These are phyloP conservation scores for Leptatherina wallacei DNA, from an alignment of 2,797 vertebrate species.

Conservation along the genomic window DNA sequence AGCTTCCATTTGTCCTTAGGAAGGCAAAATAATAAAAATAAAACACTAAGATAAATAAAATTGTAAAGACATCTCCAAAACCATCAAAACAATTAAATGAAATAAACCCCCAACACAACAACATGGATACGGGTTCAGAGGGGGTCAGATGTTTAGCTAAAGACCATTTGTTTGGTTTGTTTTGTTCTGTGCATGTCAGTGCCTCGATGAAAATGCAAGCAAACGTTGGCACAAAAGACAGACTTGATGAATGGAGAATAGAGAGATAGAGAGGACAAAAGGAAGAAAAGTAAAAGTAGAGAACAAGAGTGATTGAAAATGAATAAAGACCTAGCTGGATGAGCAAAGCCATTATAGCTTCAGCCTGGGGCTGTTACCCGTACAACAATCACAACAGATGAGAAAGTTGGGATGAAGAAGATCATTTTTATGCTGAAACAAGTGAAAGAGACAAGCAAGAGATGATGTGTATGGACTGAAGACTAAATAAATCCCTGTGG, in stretches of 20 bases:
- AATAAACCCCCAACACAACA: conserved; percentile 79
- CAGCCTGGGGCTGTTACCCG: conserved; percentile 33
- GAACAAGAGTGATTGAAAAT: conserved; percentile 13
- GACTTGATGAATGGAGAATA: conserved; percentile 24
- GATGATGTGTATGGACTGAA: conserved; percentile 19
- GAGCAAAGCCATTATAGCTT: conserved; percentile 50
- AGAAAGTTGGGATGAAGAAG: conserved; percentile 23
- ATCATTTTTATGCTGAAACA: conserved; percentile 28
- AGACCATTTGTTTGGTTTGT: conserved; percentile 87
- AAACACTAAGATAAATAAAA: conserved; percentile 56
- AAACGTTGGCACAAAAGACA: conserved; percentile 25
- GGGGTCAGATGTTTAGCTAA: conserved; percentile 83
- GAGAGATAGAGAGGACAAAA: conserved; percentile 15
- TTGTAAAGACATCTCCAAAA: conserved; percentile 68
- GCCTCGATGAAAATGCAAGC: conserved; percentile 65
- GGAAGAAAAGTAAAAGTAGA: conserved; percentile 5
- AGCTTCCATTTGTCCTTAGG: conserved; percentile 77
- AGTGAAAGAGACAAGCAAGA: conserved; percentile 31
- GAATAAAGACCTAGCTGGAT: conserved; percentile 32
- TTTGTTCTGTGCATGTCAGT: conserved; percentile 82
- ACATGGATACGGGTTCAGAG: conserved; percentile 74
- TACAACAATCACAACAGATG: conserved; percentile 27
- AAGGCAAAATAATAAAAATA: conserved; percentile 66
- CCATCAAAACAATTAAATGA: conserved; percentile 75
- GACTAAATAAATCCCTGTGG: conserved; percentile 29